phyloP scores from a whole-genome alignment of 2,888 invertebrate genomes.

The Epicampocera succincta region DNA sequence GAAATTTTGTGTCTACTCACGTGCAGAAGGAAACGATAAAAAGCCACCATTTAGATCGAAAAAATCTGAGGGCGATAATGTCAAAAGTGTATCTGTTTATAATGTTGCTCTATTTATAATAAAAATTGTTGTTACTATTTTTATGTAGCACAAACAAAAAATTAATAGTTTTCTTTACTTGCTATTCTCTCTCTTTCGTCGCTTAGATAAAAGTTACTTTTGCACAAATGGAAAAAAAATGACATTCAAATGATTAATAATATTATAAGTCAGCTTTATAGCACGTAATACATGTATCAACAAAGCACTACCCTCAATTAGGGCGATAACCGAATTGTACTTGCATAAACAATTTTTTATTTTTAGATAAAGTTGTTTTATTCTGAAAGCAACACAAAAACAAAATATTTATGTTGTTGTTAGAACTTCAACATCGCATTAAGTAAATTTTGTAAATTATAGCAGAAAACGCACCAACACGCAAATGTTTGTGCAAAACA shows the following conservation, averaged over 20 bases:
- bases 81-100: conserved; percentile 4
- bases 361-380: no score
- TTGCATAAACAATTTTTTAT: neutral
- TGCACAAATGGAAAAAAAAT: conserved; percentile 76
- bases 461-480: no score
- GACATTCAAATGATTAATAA: conserved; percentile 76
- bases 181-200: neutral
- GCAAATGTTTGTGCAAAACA: no score
- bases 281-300: conserved; percentile 23
- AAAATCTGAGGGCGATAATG: conserved; percentile 2
- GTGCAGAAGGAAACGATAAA: neutral
- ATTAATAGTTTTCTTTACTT: conserved; percentile 11
- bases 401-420: no score
- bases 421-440: no score
- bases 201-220: conserved; percentile 49
- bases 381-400: no score
- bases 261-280: conserved; percentile 68
- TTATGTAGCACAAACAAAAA: conserved; percentile 2
- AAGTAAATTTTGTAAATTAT: no score
- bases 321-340: neutral
- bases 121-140: conserved; percentile 6
- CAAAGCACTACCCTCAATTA: neutral
- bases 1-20: no score
- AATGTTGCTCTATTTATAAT: conserved; percentile 51
- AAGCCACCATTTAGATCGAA: no score